Conservation (phyloP, 2,888 invertebrate genomes). For the Protophormia terraenovae region DNA sequence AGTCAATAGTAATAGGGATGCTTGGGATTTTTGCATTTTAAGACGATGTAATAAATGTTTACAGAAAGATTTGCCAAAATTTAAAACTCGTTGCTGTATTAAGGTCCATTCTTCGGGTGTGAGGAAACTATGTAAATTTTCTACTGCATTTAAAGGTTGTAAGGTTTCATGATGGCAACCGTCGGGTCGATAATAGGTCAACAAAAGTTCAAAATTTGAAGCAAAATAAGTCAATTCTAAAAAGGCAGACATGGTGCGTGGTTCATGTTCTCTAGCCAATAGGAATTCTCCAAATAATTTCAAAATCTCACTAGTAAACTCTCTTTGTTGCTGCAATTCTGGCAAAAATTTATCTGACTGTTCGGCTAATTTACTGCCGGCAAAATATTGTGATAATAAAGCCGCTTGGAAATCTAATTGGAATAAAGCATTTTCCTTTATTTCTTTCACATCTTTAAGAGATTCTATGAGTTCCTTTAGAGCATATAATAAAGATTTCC, state of each 20-base stretch:
- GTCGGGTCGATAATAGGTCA: constrained; percentile 77
- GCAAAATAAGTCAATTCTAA: constrained; percentile 76
- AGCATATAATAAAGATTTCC: constrained; percentile 77
- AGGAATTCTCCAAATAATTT: constrained; percentile 75
- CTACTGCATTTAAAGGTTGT: constrained; percentile 21
- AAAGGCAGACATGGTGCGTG: constrained; percentile 78
- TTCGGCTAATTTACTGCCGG: constrained; percentile 77
- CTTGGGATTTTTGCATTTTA: constrained; percentile 73
- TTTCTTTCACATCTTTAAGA: not conserved
- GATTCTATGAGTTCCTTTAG: constrained; percentile 73
- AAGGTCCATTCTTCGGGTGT: constrained; percentile 77
- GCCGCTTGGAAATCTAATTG: constrained; percentile 77
- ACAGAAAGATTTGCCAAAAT: constrained; percentile 78
- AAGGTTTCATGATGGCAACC: constrained; percentile 68
- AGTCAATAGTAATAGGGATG: constrained; percentile 70
- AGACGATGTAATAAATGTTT: constrained; percentile 77
- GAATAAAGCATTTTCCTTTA: constrained; percentile 74
- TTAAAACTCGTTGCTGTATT: constrained; percentile 79
- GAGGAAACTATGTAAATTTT: constrained; percentile 74
- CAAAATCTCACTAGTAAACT: constrained; percentile 72
- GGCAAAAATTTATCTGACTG: constrained; percentile 76
- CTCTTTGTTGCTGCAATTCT: constrained; percentile 72
- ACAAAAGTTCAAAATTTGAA: constrained; percentile 74
- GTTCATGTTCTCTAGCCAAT: constrained; percentile 77
- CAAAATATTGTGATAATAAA: constrained; percentile 77